Conservation (phyloP, 1,140 invertebrate genomes). For the Ceratina calcarata region DNA sequence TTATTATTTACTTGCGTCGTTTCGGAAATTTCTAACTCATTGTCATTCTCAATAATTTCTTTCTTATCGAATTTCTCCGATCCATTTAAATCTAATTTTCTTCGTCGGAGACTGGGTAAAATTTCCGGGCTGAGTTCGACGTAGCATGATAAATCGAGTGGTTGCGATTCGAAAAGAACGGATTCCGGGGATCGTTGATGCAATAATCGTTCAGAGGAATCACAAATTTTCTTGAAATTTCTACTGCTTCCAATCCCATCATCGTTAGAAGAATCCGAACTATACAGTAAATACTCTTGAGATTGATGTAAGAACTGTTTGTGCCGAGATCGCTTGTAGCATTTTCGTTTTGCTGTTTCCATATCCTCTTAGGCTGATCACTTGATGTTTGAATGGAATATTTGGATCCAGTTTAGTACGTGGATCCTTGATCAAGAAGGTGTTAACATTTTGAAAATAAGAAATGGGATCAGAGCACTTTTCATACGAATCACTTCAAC, state of each 20-base stretch:
- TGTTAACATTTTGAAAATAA: not conserved
- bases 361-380: no score
- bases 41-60: constrained; percentile 23
- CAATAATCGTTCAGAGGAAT: not conserved
- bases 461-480: not conserved
- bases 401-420: not conserved
- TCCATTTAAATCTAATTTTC: constrained; percentile 51
- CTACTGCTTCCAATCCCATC: not conserved
- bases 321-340: constrained; percentile 8
- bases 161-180: constrained; percentile 47
- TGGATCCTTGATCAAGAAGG: not conserved
- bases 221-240: not conserved
- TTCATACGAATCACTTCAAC: not conserved
- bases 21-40: not conserved
- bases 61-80: not conserved
- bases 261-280: not conserved
- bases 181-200: constrained; percentile 59
- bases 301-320: constrained; percentile 10
- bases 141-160: constrained; percentile 27
- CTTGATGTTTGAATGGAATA: not conserved
- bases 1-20: not conserved
- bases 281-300: constrained; percentile 5
- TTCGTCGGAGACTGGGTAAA: constrained; percentile 17
- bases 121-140: constrained; percentile 62
- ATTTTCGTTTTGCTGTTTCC: constrained; percentile 12